Evolutionary conservation across 2,797 vertebrate genomes (phyloP), one percentile per base, ranked within the genome.

Genomic region (Argya squamiceps): DNA sequence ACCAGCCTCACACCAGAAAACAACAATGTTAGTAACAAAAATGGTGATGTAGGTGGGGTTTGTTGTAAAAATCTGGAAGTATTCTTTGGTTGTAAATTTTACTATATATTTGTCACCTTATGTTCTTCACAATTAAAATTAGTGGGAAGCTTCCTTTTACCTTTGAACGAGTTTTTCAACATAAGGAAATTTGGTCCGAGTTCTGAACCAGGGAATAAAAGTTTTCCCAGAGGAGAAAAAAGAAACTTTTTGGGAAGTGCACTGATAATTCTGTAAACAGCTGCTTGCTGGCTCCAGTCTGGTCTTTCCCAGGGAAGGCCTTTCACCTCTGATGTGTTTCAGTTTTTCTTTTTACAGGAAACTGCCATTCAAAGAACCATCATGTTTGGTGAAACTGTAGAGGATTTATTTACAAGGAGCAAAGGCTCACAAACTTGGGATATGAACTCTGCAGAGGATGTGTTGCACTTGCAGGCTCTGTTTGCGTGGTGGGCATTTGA

Each of bases 161-260:
- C 7, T 77, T n/a, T 27, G 34, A 77, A 17, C 24, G 39, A 49
- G 10, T 73, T 62, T 62, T 90, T 69, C 43, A 26, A n/a, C 58
- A 19, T 75, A 77, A 83, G 39, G 27, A 79, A 60, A 39, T 10
- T 10, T 0, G 0, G 55, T 70, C 5, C 1, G 21, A 46, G 32
- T 37, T 86, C 32, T 0, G 0, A 74, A 81, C 43, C 36, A 23
- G 21, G 36, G 50, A 69, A 60, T 37, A 18, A 71, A 93, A 46
- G 6, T 59, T 30, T 15, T 49, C 27, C 64, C 24, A 11, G 23
- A 82, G 30, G 16, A 60, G 27, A 39, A 58, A 32, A 56, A 52
- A 50, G 3, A 44, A 64, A 11, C 17, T 34, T 43, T 27, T 58
- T 11, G 23, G 22, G 4, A 79, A 62, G 9, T 11, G 27, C 36